Evolutionary conservation across 2,888 invertebrate genomes (phyloP).

Genomic region (Drosophila kambysellisi): DNA sequence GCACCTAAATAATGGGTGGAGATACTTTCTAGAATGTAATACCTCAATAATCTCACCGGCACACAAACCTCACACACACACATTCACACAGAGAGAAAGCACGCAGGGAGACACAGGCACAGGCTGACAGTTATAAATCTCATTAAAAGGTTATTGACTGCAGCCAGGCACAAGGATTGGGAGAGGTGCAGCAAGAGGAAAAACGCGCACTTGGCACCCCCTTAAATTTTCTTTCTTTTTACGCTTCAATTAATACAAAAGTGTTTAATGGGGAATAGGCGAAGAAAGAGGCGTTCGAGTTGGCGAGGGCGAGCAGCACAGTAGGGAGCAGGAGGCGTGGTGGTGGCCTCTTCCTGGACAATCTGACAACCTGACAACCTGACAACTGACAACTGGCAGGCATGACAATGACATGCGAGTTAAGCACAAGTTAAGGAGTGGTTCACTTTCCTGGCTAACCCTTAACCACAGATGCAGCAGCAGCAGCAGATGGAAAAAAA

Average conservation of each 20-base stretch:
- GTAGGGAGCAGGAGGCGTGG: slow-evolving; percentile 18
- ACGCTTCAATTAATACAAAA: slow-evolving; percentile 81
- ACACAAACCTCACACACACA: slow-evolving; percentile 51
- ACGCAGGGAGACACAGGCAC: slow-evolving; percentile 34
- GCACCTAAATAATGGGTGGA: slow-evolving; percentile 20
- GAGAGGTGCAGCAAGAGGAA: slow-evolving; percentile 24
- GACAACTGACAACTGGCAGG: slow-evolving; percentile 56
- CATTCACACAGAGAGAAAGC: not conserved
- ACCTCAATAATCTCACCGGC: slow-evolving; percentile 73
- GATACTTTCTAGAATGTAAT: slow-evolving; percentile 70
- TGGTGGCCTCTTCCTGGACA: slow-evolving; percentile 46
- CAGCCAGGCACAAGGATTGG: slow-evolving; percentile 55
- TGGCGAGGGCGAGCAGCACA: slow-evolving; percentile 2
- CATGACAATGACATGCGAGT: slow-evolving; percentile 63
- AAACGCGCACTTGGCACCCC: slow-evolving; percentile 44
- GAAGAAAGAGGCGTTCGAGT: slow-evolving; percentile 10
- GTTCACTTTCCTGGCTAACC: slow-evolving; percentile 38
- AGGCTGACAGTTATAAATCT: slow-evolving; percentile 76
- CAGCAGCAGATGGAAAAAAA: slow-evolving; percentile 13
- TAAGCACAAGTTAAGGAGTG: slow-evolving; percentile 43
- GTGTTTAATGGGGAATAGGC: slow-evolving; percentile 65
- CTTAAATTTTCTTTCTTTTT: slow-evolving; percentile 74
- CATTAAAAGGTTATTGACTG: slow-evolving; percentile 81
- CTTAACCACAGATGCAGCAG: slow-evolving; percentile 37
- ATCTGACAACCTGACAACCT: slow-evolving; percentile 66